A percentile compares a stretch with the other conserved stretches of the same genome.
These are phyloP conservation scores for Holothuria scabra DNA, from an alignment of 53 echinoderm and acorn worm species.

Conservation along the genomic window DNA sequence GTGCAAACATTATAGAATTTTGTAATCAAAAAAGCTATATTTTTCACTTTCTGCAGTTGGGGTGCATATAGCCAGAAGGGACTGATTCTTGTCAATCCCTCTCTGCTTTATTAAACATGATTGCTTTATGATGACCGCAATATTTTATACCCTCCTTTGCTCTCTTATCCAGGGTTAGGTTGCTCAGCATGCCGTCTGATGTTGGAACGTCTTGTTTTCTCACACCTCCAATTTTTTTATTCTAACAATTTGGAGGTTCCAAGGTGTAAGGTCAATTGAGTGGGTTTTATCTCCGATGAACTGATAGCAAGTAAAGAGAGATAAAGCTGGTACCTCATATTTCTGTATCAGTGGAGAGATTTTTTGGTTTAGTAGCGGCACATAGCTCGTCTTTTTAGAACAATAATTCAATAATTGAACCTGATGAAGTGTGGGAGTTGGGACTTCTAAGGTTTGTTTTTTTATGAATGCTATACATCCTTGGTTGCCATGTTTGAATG, in stretches of 20 bases:
- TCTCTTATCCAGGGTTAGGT: neutral
- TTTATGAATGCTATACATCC: neutral
- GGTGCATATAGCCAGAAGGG: too few species aligned
- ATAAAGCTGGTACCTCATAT: too few species aligned
- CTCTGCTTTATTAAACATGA: neutral
- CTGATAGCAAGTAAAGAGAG: too few species aligned
- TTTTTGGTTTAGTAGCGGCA: too few species aligned
- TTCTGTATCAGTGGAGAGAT: too few species aligned
- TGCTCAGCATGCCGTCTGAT: neutral
- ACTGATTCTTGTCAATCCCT: neutral
- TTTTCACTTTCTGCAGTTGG: too few species aligned
- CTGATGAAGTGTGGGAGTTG: constrained; percentile 7
- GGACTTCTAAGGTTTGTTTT: constrained; percentile 21
- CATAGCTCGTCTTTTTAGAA: neutral
- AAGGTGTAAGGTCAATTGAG: constrained; percentile 20
- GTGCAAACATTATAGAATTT: too few species aligned
- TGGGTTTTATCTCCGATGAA: constrained; percentile 1
- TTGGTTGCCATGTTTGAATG: too few species aligned
- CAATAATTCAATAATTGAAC: constrained; percentile 32
- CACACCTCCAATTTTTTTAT: constrained; percentile 1
- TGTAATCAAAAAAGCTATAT: too few species aligned
- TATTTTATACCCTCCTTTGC: neutral
- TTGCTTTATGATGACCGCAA: constrained; percentile 23
- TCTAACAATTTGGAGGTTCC: constrained; percentile 11
- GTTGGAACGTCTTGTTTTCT: neutral